Evolutionary conservation across 2,113 vertebrate genomes (phyloP).

Genomic region (Phocoena phocoena): DNA sequence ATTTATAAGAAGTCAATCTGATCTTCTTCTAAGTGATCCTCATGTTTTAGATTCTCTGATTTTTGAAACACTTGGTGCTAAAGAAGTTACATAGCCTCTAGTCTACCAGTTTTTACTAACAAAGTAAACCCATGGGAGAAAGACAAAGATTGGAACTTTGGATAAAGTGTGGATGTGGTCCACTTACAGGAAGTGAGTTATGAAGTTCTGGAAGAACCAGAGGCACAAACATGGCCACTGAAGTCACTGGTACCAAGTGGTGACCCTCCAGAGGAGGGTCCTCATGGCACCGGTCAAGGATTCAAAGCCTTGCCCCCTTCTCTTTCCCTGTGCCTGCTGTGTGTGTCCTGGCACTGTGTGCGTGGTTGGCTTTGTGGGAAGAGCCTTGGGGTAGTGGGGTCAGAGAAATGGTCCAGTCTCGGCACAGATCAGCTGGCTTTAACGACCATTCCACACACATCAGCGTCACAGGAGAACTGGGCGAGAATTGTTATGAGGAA

Average conservation of each 20-base stretch:
- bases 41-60: neutral
- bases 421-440: neutral
- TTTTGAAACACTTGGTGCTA: neutral
- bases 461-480: neutral
- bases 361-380: neutral
- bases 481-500: neutral
- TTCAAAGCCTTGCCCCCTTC: neutral
- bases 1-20: neutral
- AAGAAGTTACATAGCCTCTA: fast-evolving
- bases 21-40: neutral
- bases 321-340: neutral
- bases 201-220: neutral
- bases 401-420: neutral
- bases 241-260: too few relatives aligned
- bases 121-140: neutral
- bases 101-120: neutral
- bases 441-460: neutral
- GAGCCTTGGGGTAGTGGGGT: neutral
- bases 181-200: neutral
- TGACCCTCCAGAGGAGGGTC: neutral
- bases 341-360: fast-evolving
- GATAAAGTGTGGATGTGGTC: fast-evolving
- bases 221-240: neutral
- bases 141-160: neutral
- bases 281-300: fast-evolving